phyloP scores from a whole-genome alignment of 2,888 invertebrate species.

The Hydroisotoma schaefferi region DNA sequence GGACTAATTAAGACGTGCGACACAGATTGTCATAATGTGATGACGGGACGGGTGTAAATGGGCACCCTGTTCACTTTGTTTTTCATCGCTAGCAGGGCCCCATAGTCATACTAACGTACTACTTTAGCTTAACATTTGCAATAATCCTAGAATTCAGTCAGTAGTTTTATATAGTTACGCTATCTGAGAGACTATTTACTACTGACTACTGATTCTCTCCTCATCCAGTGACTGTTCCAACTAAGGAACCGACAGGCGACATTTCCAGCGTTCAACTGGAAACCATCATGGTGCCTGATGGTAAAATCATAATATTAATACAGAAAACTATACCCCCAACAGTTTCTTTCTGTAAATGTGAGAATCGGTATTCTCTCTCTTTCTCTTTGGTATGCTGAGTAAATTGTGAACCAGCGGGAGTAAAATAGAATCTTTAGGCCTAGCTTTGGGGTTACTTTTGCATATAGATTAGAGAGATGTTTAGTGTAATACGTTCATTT shows the following conservation, averaged over 20 bases:
- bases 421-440: slow-evolving; percentile 33
- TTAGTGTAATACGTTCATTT: too few species aligned
- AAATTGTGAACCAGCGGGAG: slow-evolving; percentile 39
- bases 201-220: not conserved
- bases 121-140: not conserved
- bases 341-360: slow-evolving; percentile 8
- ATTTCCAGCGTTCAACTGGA: slow-evolving; percentile 9
- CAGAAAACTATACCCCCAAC: slow-evolving; percentile 5
- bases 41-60: slow-evolving; percentile 30
- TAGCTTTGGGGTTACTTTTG: too few species aligned
- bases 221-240: too few species aligned
- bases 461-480: too few species aligned
- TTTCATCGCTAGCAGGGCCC: too few species aligned
- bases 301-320: slow-evolving; percentile 16
- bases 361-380: slow-evolving; percentile 12
- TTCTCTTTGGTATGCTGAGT: slow-evolving; percentile 12
- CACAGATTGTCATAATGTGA: slow-evolving; percentile 49
- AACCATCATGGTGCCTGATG: slow-evolving; percentile 5
- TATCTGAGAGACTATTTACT: slow-evolving; percentile 1
- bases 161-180: not conserved
- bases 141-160: not conserved
- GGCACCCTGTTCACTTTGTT: slow-evolving; percentile 12
- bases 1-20: slow-evolving; percentile 49
- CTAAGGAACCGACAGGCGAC: slow-evolving; percentile 3
- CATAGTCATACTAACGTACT: too few species aligned